Percentiles rank a stretch among this genome's conserved stretches.
phyloP scores from a whole-genome alignment of 2,113 vertebrate species.

The cattle (Bos taurus) region DNA sequence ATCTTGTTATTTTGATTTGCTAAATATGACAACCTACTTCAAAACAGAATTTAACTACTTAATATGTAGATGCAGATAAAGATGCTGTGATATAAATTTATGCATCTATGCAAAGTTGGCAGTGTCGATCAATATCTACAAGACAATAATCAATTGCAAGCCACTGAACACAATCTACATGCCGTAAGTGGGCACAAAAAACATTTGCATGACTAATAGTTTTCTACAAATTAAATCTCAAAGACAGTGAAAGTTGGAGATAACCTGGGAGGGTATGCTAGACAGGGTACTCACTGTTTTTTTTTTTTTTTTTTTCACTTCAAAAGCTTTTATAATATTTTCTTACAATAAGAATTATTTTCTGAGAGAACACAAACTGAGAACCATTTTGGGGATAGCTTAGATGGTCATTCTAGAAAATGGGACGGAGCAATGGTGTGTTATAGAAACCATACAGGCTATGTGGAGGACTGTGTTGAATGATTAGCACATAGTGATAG shows the following conservation, averaged over 20 bases:
- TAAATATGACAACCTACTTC: neutral
- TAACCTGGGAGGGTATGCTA: neutral
- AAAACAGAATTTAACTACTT: neutral
- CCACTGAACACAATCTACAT: neutral
- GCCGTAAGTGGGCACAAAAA: neutral
- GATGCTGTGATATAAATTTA: neutral
- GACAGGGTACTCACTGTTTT: neutral
- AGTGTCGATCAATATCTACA: neutral
- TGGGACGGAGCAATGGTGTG: neutral
- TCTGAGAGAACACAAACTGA: neutral
- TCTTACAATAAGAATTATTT: neutral
- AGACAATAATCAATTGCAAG: neutral
- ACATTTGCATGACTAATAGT: neutral
- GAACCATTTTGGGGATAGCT: neutral
- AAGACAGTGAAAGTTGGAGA: neutral
- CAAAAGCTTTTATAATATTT: neutral
- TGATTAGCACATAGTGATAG: neutral
- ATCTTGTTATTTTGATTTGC: neutral
- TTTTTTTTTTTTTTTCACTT: neutral
- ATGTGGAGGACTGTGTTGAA: neutral
- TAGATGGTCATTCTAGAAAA: neutral
- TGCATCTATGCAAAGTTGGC: neutral
- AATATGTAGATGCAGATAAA: neutral
- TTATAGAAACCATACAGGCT: neutral
- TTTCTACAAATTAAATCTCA: slow-evolving; percentile 7